phyloP scores from a whole-genome alignment of 37 sponge, comb jelly and placozoan genomes.

The Chondrosia reniformis region DNA sequence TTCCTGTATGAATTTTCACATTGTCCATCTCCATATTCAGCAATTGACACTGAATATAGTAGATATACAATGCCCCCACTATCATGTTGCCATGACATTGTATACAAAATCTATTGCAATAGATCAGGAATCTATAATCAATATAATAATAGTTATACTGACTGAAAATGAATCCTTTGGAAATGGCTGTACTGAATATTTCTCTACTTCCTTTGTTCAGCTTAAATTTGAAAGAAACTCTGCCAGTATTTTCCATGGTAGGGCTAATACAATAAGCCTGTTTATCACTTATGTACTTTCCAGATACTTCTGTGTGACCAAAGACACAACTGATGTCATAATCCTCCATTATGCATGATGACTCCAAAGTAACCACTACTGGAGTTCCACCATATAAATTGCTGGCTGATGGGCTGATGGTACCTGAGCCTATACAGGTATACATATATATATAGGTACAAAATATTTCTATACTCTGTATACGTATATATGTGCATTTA shows the following conservation, averaged over 20 bases:
- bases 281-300: background rate
- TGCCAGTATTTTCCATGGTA: background rate
- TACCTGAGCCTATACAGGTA: background rate
- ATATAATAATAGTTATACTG: no score
- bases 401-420: background rate
- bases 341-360: background rate
- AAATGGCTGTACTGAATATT: background rate
- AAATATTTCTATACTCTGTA: background rate
- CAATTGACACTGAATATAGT: no score
- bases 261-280: background rate
- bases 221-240: background rate
- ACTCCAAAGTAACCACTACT: slow-evolving; percentile 12
- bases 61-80: no score
- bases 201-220: background rate
- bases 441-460: background rate
- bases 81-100: no score
- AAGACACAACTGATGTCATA: background rate
- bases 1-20: no score
- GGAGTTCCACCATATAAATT: slow-evolving; percentile 14
- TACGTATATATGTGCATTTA: no score
- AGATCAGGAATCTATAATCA: no score
- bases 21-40: no score
- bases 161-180: no score
- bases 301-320: background rate
- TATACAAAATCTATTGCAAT: no score